phyloP scores from a whole-genome alignment of 1,140 invertebrate species.

The Parasteatoda tepidariorum region DNA sequence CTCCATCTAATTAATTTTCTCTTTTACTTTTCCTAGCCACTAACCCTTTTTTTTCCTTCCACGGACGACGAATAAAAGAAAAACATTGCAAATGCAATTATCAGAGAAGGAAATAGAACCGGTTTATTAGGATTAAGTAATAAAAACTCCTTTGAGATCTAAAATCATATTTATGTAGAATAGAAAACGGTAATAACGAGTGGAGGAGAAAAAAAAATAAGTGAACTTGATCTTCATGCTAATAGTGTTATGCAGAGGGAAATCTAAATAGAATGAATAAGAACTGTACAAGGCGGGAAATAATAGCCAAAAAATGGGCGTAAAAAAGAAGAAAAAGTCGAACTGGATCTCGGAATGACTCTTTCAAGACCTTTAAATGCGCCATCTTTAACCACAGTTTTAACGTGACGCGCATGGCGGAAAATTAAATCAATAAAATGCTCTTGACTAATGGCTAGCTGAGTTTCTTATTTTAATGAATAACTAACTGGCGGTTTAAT shows the following conservation, averaged over 20 bases:
- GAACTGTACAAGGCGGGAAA: background rate
- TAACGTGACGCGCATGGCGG: background rate
- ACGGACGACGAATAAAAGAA: constrained; percentile 3
- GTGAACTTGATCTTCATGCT: constrained; percentile 47
- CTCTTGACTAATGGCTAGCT: too few species aligned
- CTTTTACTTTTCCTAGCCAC: too few species aligned
- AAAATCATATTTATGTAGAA: background rate
- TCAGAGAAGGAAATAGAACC: constrained; percentile 21
- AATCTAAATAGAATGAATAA: background rate
- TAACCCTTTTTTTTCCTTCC: too few species aligned
- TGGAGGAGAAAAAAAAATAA: constrained; percentile 16
- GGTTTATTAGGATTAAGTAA: constrained; percentile 35
- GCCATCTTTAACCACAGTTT: background rate
- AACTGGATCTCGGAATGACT: background rate
- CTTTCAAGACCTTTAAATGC: background rate
- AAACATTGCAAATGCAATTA: constrained; percentile 18
- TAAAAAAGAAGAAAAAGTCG: background rate
- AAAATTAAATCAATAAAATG: too few species aligned
- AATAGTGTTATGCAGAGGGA: constrained; percentile 46
- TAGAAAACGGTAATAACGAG: background rate
- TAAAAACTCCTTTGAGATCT: background rate
- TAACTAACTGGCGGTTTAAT: too few species aligned
- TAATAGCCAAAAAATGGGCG: background rate
- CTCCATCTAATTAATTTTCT: background rate
- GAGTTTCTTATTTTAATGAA: too few species aligned